Evolutionary conservation across 2,113 vertebrate species (phyloP).

Genomic region (Dendropsophus ebraccatus): DNA sequence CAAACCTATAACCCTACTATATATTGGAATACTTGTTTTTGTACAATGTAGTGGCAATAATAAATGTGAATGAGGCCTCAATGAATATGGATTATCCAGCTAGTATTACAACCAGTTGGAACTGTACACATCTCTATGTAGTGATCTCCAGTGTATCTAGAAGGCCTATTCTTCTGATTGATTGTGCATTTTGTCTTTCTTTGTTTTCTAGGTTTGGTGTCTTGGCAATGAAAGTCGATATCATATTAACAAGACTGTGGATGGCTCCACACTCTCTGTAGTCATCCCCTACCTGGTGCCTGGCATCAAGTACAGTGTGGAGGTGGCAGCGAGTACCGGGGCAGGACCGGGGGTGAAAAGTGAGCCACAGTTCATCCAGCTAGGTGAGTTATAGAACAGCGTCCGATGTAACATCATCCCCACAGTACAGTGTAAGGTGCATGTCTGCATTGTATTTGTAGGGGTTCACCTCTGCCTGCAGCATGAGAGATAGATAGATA

Average conservation of each 20-base stretch:
- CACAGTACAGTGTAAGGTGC: no score
- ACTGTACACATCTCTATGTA: no score
- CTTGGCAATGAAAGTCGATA: slow-evolving; percentile 94
- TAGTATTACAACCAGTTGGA: no score
- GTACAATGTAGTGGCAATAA: no score
- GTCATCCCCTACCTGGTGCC: slow-evolving; percentile 88
- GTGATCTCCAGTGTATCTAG: no score
- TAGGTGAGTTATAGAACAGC: slow-evolving; percentile 78
- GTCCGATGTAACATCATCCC: not conserved
- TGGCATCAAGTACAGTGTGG: slow-evolving; percentile 90
- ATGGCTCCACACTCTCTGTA: slow-evolving; percentile 86
- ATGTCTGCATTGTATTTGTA: no score
- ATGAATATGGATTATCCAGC: no score
- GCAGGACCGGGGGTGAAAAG: slow-evolving; percentile 93
- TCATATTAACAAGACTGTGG: slow-evolving; percentile 94
- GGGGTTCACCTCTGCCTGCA: no score
- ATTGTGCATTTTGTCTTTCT: not conserved
- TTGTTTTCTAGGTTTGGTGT: slow-evolving; percentile 88
- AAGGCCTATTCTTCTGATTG: not conserved
- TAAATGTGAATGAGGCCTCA: no score
- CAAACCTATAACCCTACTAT: no score
- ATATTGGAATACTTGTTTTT: no score
- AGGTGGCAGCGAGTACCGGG: slow-evolving; percentile 91
- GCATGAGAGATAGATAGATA: no score
- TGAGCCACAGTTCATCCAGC: slow-evolving; percentile 86